Evolutionary conservation across 2,113 vertebrate genomes (phyloP).

Genomic region (Ciconia stormi): DNA sequence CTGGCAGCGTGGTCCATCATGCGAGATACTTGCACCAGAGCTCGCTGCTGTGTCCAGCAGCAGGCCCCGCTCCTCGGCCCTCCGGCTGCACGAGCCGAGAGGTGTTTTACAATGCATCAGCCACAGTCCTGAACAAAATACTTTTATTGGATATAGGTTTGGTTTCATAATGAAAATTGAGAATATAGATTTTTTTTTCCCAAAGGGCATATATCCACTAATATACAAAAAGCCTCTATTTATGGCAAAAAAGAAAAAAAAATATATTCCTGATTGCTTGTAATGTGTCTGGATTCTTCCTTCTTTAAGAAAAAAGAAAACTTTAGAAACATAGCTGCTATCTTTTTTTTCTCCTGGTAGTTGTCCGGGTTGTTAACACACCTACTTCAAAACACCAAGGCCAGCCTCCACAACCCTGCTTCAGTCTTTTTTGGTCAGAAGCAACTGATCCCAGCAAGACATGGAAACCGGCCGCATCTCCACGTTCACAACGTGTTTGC

Average conservation of each 20-base stretch:
- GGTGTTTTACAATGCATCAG: neutral
- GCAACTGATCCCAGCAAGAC: neutral
- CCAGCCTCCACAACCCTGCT: neutral
- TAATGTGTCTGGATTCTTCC: neutral
- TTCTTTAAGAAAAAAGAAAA: neutral
- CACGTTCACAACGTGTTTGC: fast-evolving
- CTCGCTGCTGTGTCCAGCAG: neutral
- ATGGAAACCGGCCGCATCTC: neutral
- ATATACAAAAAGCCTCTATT: slow-evolving; percentile 49
- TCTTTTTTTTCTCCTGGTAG: neutral
- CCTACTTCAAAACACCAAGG: neutral
- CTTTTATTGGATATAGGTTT: slow-evolving; percentile 37
- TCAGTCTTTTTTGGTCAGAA: neutral
- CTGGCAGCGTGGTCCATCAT: neutral
- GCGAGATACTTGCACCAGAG: neutral
- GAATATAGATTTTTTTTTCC: neutral
- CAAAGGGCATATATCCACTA: neutral
- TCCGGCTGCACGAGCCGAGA: neutral
- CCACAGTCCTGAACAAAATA: slow-evolving; percentile 18
- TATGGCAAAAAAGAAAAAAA: neutral
- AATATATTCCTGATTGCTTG: neutral
- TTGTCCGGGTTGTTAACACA: neutral
- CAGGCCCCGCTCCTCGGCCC: neutral
- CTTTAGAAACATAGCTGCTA: neutral
- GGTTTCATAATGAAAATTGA: slow-evolving; percentile 3